Conservation (phyloP, 2,888 invertebrate genomes). For the Lordiphosa fenestrarum region DNA sequence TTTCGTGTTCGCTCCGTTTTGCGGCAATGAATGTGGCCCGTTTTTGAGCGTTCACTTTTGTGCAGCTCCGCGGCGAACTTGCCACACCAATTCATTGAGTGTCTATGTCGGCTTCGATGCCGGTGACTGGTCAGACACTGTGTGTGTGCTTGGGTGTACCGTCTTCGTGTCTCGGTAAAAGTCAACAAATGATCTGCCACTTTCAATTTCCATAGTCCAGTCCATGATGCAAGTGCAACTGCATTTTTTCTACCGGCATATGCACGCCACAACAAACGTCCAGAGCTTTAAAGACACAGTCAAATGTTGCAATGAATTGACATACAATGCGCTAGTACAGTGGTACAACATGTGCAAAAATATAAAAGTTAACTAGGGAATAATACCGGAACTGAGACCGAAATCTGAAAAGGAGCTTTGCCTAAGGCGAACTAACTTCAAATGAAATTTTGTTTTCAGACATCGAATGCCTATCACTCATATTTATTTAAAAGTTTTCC, state of each 20-base stretch:
- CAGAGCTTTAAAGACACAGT: slow-evolving; percentile 19
- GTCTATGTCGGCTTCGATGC: slow-evolving; percentile 54
- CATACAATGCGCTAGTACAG: slow-evolving; percentile 30
- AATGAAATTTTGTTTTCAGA: too few relatives aligned
- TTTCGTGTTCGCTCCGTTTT: slow-evolving; percentile 65
- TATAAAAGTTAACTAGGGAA: too few relatives aligned
- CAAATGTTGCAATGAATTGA: slow-evolving; percentile 36
- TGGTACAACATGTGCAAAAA: slow-evolving; percentile 21
- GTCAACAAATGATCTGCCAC: slow-evolving; percentile 42
- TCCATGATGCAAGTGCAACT: slow-evolving; percentile 64
- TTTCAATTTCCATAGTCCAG: slow-evolving; percentile 47
- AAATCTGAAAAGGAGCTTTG: too few relatives aligned
- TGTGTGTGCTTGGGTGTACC: slow-evolving; percentile 3
- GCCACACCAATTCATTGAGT: slow-evolving; percentile 61
- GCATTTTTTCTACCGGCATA: slow-evolving; percentile 29
- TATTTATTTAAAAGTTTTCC: too few relatives aligned
- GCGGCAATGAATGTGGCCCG: slow-evolving; percentile 67
- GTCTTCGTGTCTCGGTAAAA: slow-evolving; percentile 45
- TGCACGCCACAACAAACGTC: slow-evolving; percentile 5
- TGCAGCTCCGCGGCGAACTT: slow-evolving; percentile 58
- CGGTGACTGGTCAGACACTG: slow-evolving; percentile 3
- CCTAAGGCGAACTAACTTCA: too few relatives aligned
- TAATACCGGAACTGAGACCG: not conserved
- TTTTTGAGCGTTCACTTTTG: slow-evolving; percentile 62
- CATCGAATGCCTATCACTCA: too few relatives aligned